These are phyloP conservation scores for Aricia artaxerxes DNA, from an alignment of 2,888 invertebrate genomes.

Conservation along the genomic window DNA sequence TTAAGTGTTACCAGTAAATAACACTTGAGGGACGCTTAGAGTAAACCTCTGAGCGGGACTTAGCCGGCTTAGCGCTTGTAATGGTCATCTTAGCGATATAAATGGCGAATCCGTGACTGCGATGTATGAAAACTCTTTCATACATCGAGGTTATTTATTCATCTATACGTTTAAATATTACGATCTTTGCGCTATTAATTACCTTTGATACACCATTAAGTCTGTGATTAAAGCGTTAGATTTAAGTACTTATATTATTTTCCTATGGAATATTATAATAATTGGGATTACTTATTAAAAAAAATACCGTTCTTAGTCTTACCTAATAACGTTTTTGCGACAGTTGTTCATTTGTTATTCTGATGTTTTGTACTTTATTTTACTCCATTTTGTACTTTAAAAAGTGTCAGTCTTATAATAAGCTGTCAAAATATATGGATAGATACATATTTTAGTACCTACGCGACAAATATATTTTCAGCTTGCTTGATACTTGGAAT, in stretches of 20 bases:
- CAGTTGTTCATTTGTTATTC: not conserved
- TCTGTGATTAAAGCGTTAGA: not conserved
- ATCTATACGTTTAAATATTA: conserved; percentile 23
- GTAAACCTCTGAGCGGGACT: conserved; percentile 49
- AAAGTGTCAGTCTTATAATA: conserved; percentile 3
- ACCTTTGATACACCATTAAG: not conserved
- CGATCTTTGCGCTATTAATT: conserved; percentile 11
- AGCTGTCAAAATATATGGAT: conserved; percentile 5
- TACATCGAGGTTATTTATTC: conserved; percentile 26
- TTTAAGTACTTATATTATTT: not conserved
- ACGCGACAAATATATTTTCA: conserved; percentile 19
- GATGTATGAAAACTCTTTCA: conserved; percentile 30
- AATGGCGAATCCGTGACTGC: conserved; percentile 54
- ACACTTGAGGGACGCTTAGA: conserved; percentile 45
- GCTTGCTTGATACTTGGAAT: conserved; percentile 17
- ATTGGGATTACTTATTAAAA: too few species aligned
- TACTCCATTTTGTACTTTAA: not conserved
- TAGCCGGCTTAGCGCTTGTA: conserved; percentile 50
- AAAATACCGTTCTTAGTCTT: not conserved
- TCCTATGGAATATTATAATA: too few species aligned
- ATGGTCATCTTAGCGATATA: conserved; percentile 53
- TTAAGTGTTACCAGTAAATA: conserved; percentile 35
- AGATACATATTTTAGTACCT: conserved; percentile 13
- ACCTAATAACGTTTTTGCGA: not conserved
- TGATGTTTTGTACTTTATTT: not conserved